These are phyloP conservation scores for Parotia lawesii DNA, from an alignment of 2,113 vertebrate genomes.

Conservation along the genomic window DNA sequence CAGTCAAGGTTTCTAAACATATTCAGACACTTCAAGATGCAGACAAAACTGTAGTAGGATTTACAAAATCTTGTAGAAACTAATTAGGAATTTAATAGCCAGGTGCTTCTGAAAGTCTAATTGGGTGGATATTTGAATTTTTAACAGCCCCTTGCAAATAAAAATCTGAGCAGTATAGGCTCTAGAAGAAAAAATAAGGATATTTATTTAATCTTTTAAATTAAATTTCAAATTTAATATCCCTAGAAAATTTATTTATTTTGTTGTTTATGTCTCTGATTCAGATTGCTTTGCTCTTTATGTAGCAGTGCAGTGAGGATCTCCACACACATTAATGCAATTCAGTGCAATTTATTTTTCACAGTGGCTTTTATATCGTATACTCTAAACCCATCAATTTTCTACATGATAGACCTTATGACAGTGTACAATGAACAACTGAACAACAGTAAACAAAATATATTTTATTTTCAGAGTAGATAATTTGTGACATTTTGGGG, in stretches of 20 bases:
- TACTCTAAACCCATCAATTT: background rate
- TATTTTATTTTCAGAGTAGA: background rate
- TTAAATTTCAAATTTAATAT: background rate
- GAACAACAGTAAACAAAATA: background rate
- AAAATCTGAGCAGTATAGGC: background rate
- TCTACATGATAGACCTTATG: background rate
- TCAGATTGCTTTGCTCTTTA: background rate
- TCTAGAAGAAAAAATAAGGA: background rate
- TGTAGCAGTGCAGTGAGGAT: background rate
- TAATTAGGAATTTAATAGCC: background rate
- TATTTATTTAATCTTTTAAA: background rate
- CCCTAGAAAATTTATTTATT: background rate
- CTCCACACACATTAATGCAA: background rate
- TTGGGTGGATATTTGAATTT: background rate
- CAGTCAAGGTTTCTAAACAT: background rate
- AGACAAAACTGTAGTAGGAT: background rate
- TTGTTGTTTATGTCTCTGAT: background rate
- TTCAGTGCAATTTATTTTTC: constrained; percentile 1
- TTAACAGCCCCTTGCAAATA: background rate
- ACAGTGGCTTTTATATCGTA: background rate
- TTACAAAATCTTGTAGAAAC: background rate
- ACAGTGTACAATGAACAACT: background rate
- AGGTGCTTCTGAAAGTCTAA: background rate
- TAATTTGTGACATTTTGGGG: background rate
- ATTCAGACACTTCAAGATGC: background rate